phyloP scores from a whole-genome alignment of 2,888 invertebrate genomes.

The Rhimphoctona megacephalus region DNA sequence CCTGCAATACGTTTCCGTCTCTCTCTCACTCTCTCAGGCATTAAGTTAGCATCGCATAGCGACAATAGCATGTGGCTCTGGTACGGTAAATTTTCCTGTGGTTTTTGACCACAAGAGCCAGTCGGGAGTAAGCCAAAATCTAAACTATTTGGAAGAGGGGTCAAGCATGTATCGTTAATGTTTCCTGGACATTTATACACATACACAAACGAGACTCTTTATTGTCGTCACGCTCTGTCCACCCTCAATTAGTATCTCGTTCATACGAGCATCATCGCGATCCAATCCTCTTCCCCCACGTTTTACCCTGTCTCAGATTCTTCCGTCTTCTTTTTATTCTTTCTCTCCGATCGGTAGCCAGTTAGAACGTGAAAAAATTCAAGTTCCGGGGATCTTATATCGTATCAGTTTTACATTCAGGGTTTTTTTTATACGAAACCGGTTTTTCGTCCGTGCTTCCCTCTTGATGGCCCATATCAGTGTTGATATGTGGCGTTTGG shows the following conservation, averaged over 20 bases:
- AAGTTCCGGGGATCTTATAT: constrained; percentile 12
- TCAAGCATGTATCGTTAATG: constrained; percentile 50
- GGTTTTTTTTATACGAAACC: background rate
- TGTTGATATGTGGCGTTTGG: constrained; percentile 13
- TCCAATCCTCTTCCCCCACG: background rate
- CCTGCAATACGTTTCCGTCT: background rate
- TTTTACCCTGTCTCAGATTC: background rate
- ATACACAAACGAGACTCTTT: background rate
- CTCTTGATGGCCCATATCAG: background rate
- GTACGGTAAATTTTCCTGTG: constrained; percentile 50
- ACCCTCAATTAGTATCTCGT: constrained; percentile 57
- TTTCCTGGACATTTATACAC: constrained; percentile 4
- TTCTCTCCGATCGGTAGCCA: constrained; percentile 20
- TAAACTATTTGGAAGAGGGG: constrained; percentile 40
- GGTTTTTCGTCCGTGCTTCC: constrained; percentile 18
- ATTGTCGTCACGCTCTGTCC: constrained; percentile 19
- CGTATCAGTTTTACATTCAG: constrained; percentile 16
- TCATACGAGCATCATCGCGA: constrained; percentile 14
- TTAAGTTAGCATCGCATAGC: background rate
- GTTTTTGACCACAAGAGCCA: constrained; percentile 43
- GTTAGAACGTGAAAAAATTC: constrained; percentile 27
- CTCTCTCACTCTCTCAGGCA: background rate
- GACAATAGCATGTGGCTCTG: constrained; percentile 26
- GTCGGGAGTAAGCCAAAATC: constrained; percentile 42
- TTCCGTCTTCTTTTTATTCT: constrained; percentile 11